Evolutionary conservation across 2,888 invertebrate species (phyloP), one percentile per base, ranked within the genome.

Genomic region (Caenorhabditis sinica): DNA sequence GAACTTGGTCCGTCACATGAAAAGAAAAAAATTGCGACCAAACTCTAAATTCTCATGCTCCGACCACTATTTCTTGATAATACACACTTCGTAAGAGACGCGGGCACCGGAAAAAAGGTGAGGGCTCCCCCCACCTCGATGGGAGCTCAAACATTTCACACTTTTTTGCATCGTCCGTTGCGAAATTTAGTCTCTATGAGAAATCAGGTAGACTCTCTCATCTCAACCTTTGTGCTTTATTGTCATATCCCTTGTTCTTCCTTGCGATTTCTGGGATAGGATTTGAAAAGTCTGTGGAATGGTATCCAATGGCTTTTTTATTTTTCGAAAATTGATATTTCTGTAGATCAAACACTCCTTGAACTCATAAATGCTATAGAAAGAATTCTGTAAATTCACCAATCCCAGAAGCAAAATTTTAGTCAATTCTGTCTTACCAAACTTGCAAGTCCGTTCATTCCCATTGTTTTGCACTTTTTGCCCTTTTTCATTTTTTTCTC

Each of bases 21-120:
- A 75, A 68, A 77, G n/a, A 76, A 77, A 79, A 77, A 79, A 71
- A 71, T 79, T 79, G 79, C 79, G 79, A 79, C 80, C 66, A 80
- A 80, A 80, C 80, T 80, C 80, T 80, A 72, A 51, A 80, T 66
- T 56, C 80, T 80, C 80, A 80, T 80, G 49, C 72, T 80, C 72
- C 45, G 72, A 72, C 80, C 80, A 80, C 80, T 80, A 80, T 80
- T 80, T 80, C 80, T 72, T 80, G 80, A 80, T 80, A 80, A 80
- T 80, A 80, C 80, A 80, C 80, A 72, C 80, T 80, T 56, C 58
- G 65, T 45, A 80, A 69, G 72, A 80, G 72, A 80, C 56, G 80
- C 80, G 80, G 80, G 80, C 80, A 80, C 80, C 80, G 80, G 80
- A 80, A 80, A 80, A 80, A 80, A 80, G 80, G 80, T 80, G 80